Evolutionary conservation across 2,888 invertebrate species (phyloP).

Genomic region (Drymonia ruficornis): DNA sequence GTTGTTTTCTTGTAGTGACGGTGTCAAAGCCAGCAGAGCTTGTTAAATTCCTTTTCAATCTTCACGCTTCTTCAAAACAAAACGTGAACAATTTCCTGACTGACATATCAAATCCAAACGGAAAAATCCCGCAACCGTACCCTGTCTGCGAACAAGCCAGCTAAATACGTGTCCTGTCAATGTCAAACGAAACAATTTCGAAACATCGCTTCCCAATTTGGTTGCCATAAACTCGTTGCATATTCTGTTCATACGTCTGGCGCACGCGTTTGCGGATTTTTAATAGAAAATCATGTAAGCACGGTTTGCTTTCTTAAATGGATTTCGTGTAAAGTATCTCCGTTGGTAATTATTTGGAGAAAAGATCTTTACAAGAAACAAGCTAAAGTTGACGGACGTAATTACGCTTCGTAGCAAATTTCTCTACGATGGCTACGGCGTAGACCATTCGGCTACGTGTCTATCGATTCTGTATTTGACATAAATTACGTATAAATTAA

Average conservation of each 20-base stretch:
- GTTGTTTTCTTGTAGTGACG: no score
- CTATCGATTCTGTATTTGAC: no score
- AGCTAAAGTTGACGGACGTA: no score
- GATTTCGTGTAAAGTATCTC: not conserved
- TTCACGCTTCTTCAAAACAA: not conserved
- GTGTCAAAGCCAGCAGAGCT: not conserved
- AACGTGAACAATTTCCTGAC: not conserved
- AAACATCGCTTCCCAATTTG: slow-evolving; percentile 26
- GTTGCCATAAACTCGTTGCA: slow-evolving; percentile 18
- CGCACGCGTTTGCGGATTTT: slow-evolving; percentile 19
- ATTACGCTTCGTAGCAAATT: no score
- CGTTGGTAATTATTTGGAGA: no score
- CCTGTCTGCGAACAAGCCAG: slow-evolving; percentile 17
- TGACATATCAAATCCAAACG: slow-evolving; percentile 14
- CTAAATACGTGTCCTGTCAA: slow-evolving; percentile 43
- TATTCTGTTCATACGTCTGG: slow-evolving; percentile 23
- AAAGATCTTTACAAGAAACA: no score
- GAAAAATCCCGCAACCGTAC: slow-evolving; percentile 29
- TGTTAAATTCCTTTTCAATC: not conserved
- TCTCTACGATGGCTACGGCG: no score
- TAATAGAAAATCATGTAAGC: slow-evolving; percentile 18
- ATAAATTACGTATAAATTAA: no score
- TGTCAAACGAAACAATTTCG: slow-evolving; percentile 39
- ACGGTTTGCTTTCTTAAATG: slow-evolving; percentile 15
- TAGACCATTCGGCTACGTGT: no score